Evolutionary conservation across 2,797 vertebrate genomes (phyloP).

Genomic region (Vultur gryphus): DNA sequence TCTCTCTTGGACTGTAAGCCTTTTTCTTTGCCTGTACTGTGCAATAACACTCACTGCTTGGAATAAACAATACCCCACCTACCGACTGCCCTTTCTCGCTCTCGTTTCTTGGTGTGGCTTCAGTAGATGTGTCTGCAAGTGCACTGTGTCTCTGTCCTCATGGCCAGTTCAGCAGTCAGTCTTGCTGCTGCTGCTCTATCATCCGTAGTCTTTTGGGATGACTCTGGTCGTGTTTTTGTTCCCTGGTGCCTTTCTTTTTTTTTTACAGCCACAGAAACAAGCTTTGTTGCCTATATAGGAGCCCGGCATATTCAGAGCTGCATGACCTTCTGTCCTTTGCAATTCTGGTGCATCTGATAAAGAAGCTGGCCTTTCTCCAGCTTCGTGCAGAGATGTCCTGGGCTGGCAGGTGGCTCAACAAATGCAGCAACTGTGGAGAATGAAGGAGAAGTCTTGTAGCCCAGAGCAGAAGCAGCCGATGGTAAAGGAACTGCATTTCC

Average conservation of each 20-base stretch:
- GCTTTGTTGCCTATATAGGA: not conserved
- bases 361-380: not conserved
- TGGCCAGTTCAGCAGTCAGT: not conserved
- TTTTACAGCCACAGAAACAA: not conserved
- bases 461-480: not conserved
- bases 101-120: not conserved
- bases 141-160: not conserved
- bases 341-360: not conserved
- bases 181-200: not conserved
- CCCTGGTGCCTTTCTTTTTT: not conserved
- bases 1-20: conserved; percentile 7
- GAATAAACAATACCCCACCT: conserved; percentile 34
- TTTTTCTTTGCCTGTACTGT: conserved; percentile 2
- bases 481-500: not conserved
- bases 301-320: not conserved
- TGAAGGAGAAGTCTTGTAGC: not conserved
- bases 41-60: not conserved
- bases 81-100: not conserved
- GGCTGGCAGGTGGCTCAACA: not conserved
- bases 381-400: not conserved
- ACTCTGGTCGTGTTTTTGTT: not conserved
- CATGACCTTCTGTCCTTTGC: not conserved
- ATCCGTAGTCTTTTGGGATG: not conserved
- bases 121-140: not conserved
- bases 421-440: not conserved